Evolutionary conservation across 2,113 vertebrate species (phyloP), one percentile per base, ranked within the genome.

Genomic region (Hystrix cristata): DNA sequence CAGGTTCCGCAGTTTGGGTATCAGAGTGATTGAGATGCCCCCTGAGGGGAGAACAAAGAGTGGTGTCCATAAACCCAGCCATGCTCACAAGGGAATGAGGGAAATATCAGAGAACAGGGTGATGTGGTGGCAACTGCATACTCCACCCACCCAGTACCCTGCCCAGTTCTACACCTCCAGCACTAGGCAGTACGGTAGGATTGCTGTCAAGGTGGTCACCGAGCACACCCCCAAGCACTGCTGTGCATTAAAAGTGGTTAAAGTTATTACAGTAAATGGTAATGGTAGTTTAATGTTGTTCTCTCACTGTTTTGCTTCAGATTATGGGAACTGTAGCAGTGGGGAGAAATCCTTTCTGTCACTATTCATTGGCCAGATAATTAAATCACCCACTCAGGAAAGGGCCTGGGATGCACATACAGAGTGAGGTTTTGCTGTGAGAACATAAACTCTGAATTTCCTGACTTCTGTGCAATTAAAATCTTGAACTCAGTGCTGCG

Each of bases 391-490:
- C 60, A 46, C 92, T 79, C 64, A 51, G 87, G 80, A 87, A 81
- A 71, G 89, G 69, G 76, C 57, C 51, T 82, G 72, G 34, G 95
- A 95, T 88, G 51, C 71, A 86, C 83, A 93, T 86, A 53, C 59
- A 51, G 84, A 96, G 59, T 65, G 51, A 76, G 51, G 76, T 87
- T 91, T 91, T 80, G 93, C 93, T 95, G 72, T 82, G 83, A 31
- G 95, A 97, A 96, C 92, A 83, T 98, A 95, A 98, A 98, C 96
- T 98, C 95, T 95, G 97, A 81, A 93, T 98, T 98, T 98, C 97
- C 98, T 98, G 95, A 97, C 95, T 98, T 90, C 90, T 96, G 93
- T 95, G 92, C 94, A 98, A 97, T 98, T 98, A 97, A 98, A 98
- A 95, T 87, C 94, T 92, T 95, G 95, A 96, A 97, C 92, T 98